Base-by-base conservation (phyloP, 2,888 invertebrate species). In the Drepana falcataria region DNA sequence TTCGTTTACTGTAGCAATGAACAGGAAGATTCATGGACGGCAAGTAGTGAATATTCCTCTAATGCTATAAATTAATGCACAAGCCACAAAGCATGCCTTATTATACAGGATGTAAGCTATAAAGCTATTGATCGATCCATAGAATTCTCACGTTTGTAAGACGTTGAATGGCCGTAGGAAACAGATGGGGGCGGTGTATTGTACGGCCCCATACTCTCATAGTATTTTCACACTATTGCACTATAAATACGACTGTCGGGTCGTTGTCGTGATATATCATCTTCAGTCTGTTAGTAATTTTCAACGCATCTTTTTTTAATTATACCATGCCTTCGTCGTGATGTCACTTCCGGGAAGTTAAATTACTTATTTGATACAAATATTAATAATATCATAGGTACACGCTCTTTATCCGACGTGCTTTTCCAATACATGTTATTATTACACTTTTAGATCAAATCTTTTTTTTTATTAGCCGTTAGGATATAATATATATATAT, bases 121-220 rank as follows among this genome's bases (percentile, higher is more conserved):
- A 37, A 37, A 44, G 7, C 48, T 51, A 53, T 53, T 53, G 57
- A 60, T 60, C 61, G 63, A 64, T 84, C 86, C 81, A 75, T 58
- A 67, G 55, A 68, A 77, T 69, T 77, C 81, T 75, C 64, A 71
- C 75, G 67, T 56, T 53, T 53, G 53, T 57, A 59, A 77, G 73
- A 77, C 69, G 59, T 77, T 77, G 73, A 82, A 81, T 81, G 75
- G 75, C 68, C 68, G 64, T 69, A 69, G 75, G 73, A 77, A 77
- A 73, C 75, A 83, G 75, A 85, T 85, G 88, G 81, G 86, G 85
- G 86, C 81, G 81, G 66, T 57, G 64, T 67, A 68, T 66, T 65
- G 65, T 71, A 73, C 74, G 80, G 83, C 85, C 77, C 75, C 80
- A 78, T 77, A 68, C 75, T 70, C 69, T 74, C 71, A 73, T 79